phyloP scores from a whole-genome alignment of 1,140 invertebrate species.

The Linepithema humile region DNA sequence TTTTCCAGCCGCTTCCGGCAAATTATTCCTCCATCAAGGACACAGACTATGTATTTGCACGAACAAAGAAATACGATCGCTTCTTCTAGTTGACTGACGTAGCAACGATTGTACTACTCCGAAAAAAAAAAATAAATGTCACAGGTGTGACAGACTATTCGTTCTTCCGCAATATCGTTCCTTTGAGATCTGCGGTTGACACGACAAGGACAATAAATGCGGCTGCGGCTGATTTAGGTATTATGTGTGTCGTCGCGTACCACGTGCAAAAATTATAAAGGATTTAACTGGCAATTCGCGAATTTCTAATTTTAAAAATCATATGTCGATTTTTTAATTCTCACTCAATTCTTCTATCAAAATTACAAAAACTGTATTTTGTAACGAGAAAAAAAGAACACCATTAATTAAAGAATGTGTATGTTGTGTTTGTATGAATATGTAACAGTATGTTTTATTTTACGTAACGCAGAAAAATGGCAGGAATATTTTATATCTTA shows the following conservation, averaged over 20 bases:
- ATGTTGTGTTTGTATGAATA: no score
- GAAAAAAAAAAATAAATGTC: slow-evolving; percentile 47
- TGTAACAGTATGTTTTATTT: no score
- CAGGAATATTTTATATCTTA: no score
- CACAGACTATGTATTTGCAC: neutral
- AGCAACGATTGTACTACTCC: slow-evolving; percentile 35
- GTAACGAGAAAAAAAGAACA: no score
- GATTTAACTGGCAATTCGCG: neutral
- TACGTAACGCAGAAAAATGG: no score
- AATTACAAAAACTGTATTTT: no score
- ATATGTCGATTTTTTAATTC: no score
- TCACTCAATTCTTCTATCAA: neutral
- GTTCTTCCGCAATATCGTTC: slow-evolving; percentile 42
- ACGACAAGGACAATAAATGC: slow-evolving; percentile 47
- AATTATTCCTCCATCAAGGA: slow-evolving; percentile 9
- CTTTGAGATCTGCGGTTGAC: slow-evolving; percentile 15
- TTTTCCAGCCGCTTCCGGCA: neutral
- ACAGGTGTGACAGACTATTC: slow-evolving; percentile 64
- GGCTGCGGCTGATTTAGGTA: slow-evolving; percentile 9
- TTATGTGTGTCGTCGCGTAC: slow-evolving; percentile 47
- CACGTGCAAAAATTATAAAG: neutral
- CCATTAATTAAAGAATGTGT: no score
- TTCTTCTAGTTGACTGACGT: slow-evolving; percentile 59
- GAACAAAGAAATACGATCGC: slow-evolving; percentile 59
- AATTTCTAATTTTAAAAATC: neutral